A percentile compares a stretch with the other conserved stretches of the same genome.
phyloP scores from a whole-genome alignment of 2,888 invertebrate species.

The Aphelenchoides bicaudatus region DNA sequence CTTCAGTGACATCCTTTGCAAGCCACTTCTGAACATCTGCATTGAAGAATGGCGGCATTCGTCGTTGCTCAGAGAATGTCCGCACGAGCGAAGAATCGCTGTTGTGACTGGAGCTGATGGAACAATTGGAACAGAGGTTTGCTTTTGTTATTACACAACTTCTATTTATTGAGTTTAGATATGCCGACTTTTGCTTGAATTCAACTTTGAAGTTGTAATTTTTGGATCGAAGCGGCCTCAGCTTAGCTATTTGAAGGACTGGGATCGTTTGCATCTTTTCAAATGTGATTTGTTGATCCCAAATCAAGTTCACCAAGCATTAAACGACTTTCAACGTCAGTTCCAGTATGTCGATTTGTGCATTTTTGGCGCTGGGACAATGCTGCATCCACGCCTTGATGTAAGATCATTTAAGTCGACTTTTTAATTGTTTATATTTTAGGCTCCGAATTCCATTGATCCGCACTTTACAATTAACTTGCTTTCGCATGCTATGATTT shows the following conservation, averaged over 20 bases:
- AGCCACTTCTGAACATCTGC: background rate
- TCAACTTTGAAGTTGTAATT: conserved; percentile 29
- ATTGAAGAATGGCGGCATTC: conserved; percentile 1
- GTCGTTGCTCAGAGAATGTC: background rate
- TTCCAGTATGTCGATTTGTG: conserved; percentile 24
- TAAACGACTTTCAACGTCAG: conserved; percentile 11
- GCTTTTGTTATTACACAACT: background rate
- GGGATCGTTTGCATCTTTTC: conserved; percentile 15
- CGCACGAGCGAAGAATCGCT: conserved; percentile 20
- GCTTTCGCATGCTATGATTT: conserved; percentile 28
- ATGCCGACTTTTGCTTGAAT: conserved; percentile 17
- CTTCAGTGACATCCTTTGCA: conserved; percentile 11
- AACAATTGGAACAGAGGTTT: conserved; percentile 33
- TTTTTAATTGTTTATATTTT: conserved; percentile 19
- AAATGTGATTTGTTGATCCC: conserved; percentile 23
- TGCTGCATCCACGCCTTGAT: conserved; percentile 28
- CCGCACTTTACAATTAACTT: conserved; percentile 32
- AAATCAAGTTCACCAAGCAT: conserved; percentile 27
- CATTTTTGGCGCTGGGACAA: conserved; percentile 32
- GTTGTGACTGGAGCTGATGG: conserved; percentile 36
- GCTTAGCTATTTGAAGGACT: background rate
- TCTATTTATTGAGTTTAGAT: conserved; percentile 16
- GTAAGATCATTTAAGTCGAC: conserved; percentile 9
- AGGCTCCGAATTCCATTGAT: conserved; percentile 27
- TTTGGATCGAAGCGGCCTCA: conserved; percentile 23